Evolutionary conservation across 2,113 vertebrate genomes (phyloP).

Genomic region (Clarias macrocephalus): DNA sequence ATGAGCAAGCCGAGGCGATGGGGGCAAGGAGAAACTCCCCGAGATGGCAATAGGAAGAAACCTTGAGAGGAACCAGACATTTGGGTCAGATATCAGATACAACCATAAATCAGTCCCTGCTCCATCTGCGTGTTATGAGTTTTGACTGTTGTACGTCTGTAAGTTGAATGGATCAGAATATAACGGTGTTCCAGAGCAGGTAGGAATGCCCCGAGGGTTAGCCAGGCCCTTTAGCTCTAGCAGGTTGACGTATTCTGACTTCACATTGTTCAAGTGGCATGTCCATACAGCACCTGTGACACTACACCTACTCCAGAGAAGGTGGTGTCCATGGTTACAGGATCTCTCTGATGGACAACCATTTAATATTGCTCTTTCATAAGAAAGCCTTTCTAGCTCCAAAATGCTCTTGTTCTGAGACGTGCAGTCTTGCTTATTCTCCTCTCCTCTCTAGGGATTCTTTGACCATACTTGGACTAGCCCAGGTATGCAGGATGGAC

Average conservation of each 20-base stretch:
- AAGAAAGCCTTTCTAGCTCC: neutral
- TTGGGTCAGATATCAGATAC: too few relatives aligned
- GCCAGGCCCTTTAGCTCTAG: neutral
- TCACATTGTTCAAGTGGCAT: neutral
- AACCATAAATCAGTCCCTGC: too few relatives aligned
- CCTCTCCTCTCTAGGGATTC: neutral
- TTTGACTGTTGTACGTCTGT: neutral
- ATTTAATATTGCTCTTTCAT: neutral
- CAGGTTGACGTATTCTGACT: neutral
- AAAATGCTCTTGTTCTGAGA: too few relatives aligned
- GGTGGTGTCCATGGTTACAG: neutral
- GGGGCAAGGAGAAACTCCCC: too few relatives aligned
- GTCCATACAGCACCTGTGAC: neutral
- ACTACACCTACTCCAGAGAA: neutral
- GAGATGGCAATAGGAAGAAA: too few relatives aligned
- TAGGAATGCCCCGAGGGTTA: neutral
- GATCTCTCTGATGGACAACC: neutral
- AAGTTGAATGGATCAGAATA: neutral
- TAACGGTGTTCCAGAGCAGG: neutral
- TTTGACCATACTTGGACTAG: neutral
- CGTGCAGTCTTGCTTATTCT: neutral
- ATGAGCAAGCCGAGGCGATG: too few relatives aligned
- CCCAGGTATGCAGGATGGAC: neutral
- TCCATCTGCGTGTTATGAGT: too few relatives aligned
- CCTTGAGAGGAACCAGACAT: too few relatives aligned